A percentile compares a stretch with the other conserved stretches of the same genome.
These are phyloP conservation scores for Seriola dumerili DNA, from an alignment of 2,113 vertebrate species.

Conservation along the genomic window DNA sequence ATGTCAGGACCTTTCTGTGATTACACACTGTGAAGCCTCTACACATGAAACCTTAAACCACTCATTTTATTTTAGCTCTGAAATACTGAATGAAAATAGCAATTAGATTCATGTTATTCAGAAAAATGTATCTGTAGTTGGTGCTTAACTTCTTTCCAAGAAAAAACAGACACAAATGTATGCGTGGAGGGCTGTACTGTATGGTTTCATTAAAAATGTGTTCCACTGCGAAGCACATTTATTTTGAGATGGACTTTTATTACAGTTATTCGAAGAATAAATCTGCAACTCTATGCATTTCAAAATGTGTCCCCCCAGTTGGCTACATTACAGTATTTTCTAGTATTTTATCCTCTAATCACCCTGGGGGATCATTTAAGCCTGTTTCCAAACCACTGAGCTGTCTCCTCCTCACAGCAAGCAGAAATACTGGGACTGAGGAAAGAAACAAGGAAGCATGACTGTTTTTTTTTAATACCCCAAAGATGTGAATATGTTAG, in stretches of 20 bases:
- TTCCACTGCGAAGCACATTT: slow-evolving; percentile 23
- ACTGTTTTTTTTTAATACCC: slow-evolving; percentile 37
- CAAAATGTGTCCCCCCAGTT: slow-evolving; percentile 10
- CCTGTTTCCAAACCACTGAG: slow-evolving; percentile 56
- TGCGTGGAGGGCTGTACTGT: background rate
- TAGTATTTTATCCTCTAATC: slow-evolving; percentile 47
- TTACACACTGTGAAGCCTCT: background rate
- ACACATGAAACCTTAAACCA: background rate
- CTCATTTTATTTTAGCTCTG: background rate
- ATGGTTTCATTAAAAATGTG: slow-evolving; percentile 6
- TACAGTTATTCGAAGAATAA: slow-evolving; percentile 20
- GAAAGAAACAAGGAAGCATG: slow-evolving; percentile 3
- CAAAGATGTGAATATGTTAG: slow-evolving; percentile 15
- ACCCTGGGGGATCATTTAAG: slow-evolving; percentile 50
- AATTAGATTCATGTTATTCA: background rate
- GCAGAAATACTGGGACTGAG: slow-evolving; percentile 30
- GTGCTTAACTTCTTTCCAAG: background rate
- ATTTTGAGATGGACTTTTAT: slow-evolving; percentile 18
- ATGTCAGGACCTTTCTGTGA: background rate
- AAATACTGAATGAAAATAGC: background rate
- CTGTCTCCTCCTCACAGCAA: slow-evolving; percentile 34
- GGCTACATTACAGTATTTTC: slow-evolving; percentile 28
- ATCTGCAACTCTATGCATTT: slow-evolving; percentile 42
- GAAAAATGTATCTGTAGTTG: background rate
- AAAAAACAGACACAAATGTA: slow-evolving; percentile 8